Evolutionary conservation across 2,113 vertebrate genomes (phyloP).

Genomic region (Tor tambroides): DNA sequence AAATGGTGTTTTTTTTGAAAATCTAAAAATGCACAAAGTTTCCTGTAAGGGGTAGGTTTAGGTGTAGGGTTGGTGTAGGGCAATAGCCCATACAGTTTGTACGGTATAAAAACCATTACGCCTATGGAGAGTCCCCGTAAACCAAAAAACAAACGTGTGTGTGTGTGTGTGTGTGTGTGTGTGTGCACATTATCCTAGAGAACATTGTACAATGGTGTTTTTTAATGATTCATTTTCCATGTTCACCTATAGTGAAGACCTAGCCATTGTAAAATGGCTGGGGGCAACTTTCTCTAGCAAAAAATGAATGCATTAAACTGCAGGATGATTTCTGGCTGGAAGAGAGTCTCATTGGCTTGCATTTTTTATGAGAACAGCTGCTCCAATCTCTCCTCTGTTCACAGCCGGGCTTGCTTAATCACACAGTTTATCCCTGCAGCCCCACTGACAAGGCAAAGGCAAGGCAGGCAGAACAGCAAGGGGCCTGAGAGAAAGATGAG

Average conservation of each 20-base stretch:
- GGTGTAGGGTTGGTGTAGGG: too few species aligned
- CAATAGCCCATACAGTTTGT: too few species aligned
- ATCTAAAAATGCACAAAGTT: too few species aligned
- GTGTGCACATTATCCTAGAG: background rate
- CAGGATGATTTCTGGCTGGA: conserved; percentile 73
- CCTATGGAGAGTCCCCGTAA: too few species aligned
- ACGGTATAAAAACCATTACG: too few species aligned
- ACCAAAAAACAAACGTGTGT: too few species aligned
- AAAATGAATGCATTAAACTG: conserved; percentile 75
- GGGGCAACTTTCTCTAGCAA: conserved; percentile 53
- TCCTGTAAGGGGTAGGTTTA: too few species aligned
- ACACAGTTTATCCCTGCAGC: conserved; percentile 73
- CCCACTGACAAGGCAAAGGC: conserved; percentile 72
- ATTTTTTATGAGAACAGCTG: conserved; percentile 93
- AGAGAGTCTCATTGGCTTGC: conserved; percentile 79
- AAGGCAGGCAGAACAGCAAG: conserved; percentile 64
- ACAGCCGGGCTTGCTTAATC: conserved; percentile 74
- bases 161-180: too few species aligned
- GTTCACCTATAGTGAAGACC: conserved; percentile 64
- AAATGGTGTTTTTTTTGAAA: too few species aligned
- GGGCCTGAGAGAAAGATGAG: conserved; percentile 48
- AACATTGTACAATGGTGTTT: background rate
- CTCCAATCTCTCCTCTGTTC: conserved; percentile 71
- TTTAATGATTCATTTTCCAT: conserved; percentile 67
- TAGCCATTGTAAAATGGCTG: conserved; percentile 68